Percentiles rank a stretch among this genome's conserved stretches.
Conservation (phyloP, 2,797 vertebrate genomes). For the Gymnothorax javanicus region DNA sequence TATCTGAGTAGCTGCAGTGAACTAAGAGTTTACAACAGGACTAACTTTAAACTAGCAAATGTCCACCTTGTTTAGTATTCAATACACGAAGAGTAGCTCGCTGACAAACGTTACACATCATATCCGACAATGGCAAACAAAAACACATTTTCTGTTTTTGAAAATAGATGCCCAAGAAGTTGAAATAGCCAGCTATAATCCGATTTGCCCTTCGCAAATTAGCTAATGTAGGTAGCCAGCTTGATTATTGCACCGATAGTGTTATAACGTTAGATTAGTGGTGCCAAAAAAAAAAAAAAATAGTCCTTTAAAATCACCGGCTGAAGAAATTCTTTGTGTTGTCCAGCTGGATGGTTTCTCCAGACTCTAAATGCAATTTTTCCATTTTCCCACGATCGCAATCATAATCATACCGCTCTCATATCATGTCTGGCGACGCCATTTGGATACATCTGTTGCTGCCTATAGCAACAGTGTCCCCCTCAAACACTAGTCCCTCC, state of each 20-base stretch:
- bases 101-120: neutral
- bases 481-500: neutral
- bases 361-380: neutral
- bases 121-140: neutral
- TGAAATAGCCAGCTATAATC: neutral
- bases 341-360: neutral
- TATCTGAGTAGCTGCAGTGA: neutral
- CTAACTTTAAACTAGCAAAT: neutral
- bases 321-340: neutral
- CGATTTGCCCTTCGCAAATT: neutral
- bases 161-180: neutral
- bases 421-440: neutral
- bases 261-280: neutral
- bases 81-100: neutral
- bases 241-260: neutral
- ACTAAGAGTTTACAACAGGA: too few species aligned
- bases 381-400: neutral
- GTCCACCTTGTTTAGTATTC: neutral
- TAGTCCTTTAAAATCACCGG: neutral
- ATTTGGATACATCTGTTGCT: conserved; percentile 11
- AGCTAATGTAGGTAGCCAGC: neutral
- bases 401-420: neutral
- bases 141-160: neutral
- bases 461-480: conserved; percentile 26
- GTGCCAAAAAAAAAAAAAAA: neutral